Base-by-base conservation (phyloP, 2,888 invertebrate species). In the Cephus nigrinus region DNA sequence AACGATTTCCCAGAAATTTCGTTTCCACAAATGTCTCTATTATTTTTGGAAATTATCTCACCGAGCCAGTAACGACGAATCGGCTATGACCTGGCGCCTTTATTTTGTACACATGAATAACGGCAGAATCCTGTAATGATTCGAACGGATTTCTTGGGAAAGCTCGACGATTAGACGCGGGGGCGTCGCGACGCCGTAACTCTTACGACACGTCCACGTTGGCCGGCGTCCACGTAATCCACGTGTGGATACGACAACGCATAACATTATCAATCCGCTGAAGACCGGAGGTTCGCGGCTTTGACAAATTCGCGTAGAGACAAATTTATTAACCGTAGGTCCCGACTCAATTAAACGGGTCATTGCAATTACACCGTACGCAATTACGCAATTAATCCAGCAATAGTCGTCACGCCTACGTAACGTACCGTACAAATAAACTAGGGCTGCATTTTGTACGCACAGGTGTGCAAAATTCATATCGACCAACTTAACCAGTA, bases 11-110 rank as follows among this genome's bases (percentile, higher is more conserved):
- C 23, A 9, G 23, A 55, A 55, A 23, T 9, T 9, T 23, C 9
- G 2, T 55, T 23, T 55, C 23, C 9, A 5, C 23, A 9, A 55
- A 55, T 5, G 5, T 74, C 78, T 36, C 23, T 68, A 77, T 82
- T 86, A 86, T 86, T 87, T 86, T 85, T 72, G 84, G 81, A 71
- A 40, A 74, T 85, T 82, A 71, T 78, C 79, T 82, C 80, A 81
- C 34, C 5, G 68, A 75, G 12, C 3, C 35, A 12, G 35, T 35
- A 35, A 35, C 35, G 35, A 35, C 12, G 12, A 35, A 69, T 35
- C 69, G 74, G 35, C 31, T 31, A 30, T 69, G 68, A 74, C 33
- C 69, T 30, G 35, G 68, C 15, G 12, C 74, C 15, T 32, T 30
- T n/a, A 35, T 34, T 74, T 40, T 35, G 12, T n/a, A 9, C 11